Percentiles rank a stretch among this genome's conserved stretches.
phyloP scores from a whole-genome alignment of 1,140 invertebrate genomes.

The Zaprionus taronus region DNA sequence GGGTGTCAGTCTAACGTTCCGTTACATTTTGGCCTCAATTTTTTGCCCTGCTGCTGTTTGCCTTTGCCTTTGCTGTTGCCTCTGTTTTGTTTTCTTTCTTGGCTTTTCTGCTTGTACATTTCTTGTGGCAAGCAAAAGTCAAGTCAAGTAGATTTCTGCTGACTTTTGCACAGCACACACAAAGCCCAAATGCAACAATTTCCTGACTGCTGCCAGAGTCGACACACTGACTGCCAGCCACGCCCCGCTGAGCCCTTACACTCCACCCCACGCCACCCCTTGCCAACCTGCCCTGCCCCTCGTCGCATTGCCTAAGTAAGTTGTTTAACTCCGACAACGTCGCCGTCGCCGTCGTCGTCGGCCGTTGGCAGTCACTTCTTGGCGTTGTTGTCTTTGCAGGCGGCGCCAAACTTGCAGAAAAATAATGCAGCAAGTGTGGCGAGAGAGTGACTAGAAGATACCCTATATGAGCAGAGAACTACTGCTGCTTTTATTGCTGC shows the following conservation, averaged over 20 bases:
- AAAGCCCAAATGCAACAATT: conserved; percentile 77
- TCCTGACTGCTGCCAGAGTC: conserved; percentile 69
- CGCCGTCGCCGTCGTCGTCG: conserved; percentile 36
- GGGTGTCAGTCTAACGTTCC: conserved; percentile 53
- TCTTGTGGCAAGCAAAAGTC: conserved; percentile 72
- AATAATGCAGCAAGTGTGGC: conserved; percentile 35
- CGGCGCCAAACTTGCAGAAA: conserved; percentile 70
- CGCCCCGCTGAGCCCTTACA: conserved; percentile 4
- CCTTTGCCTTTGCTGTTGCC: conserved; percentile 30
- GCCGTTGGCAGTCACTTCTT: conserved; percentile 41
- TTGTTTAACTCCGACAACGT: conserved; percentile 69
- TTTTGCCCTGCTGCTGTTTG: conserved; percentile 45
- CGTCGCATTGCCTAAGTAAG: conserved; percentile 68
- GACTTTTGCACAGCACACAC: conserved; percentile 72
- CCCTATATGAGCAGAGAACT: background rate
- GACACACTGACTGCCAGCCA: conserved; percentile 20
- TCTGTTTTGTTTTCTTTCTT: conserved; percentile 37
- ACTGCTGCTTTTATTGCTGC: background rate
- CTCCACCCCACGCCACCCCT: background rate
- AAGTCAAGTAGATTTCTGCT: conserved; percentile 79
- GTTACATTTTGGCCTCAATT: conserved; percentile 80
- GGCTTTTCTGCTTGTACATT: conserved; percentile 33
- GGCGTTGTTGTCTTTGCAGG: conserved; percentile 73
- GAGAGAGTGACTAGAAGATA: background rate
- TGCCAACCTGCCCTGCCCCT: background rate